Base-by-base conservation (phyloP, 1,140 invertebrate genomes). In the Aricia agestis region DNA sequence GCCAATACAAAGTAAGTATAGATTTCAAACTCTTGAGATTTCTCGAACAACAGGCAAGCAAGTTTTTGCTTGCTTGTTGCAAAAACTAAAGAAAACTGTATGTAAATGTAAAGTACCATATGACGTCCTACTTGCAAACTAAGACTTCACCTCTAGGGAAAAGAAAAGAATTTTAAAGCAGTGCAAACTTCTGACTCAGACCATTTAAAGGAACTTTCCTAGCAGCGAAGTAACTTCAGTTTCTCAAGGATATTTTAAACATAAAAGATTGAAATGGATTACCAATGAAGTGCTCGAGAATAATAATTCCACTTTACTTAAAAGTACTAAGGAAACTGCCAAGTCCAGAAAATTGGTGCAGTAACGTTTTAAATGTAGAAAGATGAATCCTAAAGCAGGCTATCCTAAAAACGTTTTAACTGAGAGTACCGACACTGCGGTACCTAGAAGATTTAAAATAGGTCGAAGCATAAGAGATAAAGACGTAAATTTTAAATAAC, bases 81-180 rank as follows among this genome's bases (percentile, higher is more conserved):
- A 52, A 52, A 52, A 52, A 52, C 45, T 52, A 11, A 52, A 52
- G 31, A 69, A 15, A 69, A 61, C 32, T 69, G 11, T 41, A 36
- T 61, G 32, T 18, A 41, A 69, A 63, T 61, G 36, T 45, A 65
- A 65, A 70, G 61, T 70, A 41, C 3, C 59, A 65, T 57, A 63
- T 41, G 57, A 63, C 32, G 68, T 63, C 41, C 61, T 19, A 45
- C 9, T 45, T 45, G 41, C 6, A 70, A 70, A 70, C 68, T 69
- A 63, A 65, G 59, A 69, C 68, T 65, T 45, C 58, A 65, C 36
- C 68, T 31, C 31, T 58, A 36, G 15, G 68, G 59, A 69, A 18
- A 58, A 69, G 57, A 59, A 59, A 69, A 63, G 68, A 70, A 61
- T 70, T 63, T 70, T 70, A 65, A 70, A 70, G 61, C 36, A 70